A percentile compares a stretch with the other conserved stretches of the same genome.
phyloP scores from a whole-genome alignment of 2,113 vertebrate species.

The Tauraco erythrolophus region DNA sequence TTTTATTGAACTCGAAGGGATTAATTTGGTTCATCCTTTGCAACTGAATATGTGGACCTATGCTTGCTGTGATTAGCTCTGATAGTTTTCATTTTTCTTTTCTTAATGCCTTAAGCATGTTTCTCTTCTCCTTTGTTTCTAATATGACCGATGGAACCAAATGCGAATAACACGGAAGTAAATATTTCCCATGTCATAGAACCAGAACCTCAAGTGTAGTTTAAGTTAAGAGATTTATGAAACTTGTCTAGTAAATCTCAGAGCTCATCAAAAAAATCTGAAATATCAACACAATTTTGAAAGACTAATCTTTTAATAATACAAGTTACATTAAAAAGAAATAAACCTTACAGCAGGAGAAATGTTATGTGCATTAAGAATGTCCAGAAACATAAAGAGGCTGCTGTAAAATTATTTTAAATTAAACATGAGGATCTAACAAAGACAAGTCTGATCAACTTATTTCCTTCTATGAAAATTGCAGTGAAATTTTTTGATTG shows the following conservation, averaged over 20 bases:
- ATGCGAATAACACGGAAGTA: background rate
- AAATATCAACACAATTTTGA: background rate
- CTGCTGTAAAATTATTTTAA: slow-evolving; percentile 1
- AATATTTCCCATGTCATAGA: background rate
- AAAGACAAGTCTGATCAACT: background rate
- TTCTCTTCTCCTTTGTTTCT: background rate
- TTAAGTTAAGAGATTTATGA: background rate
- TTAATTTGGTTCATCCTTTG: background rate
- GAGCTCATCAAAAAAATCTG: background rate
- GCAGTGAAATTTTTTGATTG: background rate
- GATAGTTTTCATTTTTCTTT: background rate
- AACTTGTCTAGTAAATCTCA: background rate
- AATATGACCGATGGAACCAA: background rate
- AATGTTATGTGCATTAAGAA: background rate
- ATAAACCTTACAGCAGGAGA: background rate
- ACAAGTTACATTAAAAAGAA: slow-evolving; percentile 24
- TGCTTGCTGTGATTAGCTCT: background rate
- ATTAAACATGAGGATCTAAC: slow-evolving; percentile 23
- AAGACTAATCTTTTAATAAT: slow-evolving; percentile 53
- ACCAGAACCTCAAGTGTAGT: background rate
- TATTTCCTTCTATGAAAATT: background rate
- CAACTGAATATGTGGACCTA: background rate
- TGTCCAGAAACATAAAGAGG: background rate
- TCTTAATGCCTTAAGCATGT: background rate
- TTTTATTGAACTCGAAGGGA: background rate